Conservation (phyloP, 2,113 vertebrate genomes). For the Synchiropus splendidus region DNA sequence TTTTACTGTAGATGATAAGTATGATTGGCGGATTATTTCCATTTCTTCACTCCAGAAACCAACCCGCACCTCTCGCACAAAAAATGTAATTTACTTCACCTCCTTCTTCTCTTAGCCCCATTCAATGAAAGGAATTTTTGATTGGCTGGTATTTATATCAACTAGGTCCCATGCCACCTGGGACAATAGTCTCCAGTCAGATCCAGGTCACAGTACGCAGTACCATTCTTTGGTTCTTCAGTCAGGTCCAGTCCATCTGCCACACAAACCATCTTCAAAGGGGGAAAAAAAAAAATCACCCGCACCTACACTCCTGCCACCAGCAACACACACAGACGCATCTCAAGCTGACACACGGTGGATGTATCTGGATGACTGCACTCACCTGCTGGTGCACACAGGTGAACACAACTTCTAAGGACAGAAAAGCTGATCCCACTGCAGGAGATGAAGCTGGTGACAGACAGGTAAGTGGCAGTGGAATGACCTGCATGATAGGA, state of each 20-base stretch:
- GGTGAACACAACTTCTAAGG: conserved; percentile 10
- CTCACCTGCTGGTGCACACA: conserved; percentile 33
- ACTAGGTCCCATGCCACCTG: conserved; percentile 72
- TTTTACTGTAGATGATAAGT: too few relatives aligned
- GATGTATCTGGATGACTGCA: conserved; percentile 18
- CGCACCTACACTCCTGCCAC: conserved; percentile 25
- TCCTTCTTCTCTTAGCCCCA: conserved; percentile 28
- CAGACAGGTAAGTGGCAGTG: conserved; percentile 26
- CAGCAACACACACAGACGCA: conserved; percentile 11
- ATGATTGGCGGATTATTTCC: too few relatives aligned
- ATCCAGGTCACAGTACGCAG: conserved; percentile 63
- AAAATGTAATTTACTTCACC: conserved; percentile 39
- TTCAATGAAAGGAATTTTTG: conserved; percentile 41
- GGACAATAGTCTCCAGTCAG: conserved; percentile 65
- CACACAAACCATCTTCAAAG: conserved; percentile 30
- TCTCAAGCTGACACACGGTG: conserved; percentile 11
- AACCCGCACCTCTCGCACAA: conserved; percentile 24
- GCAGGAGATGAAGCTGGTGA: conserved; percentile 1
- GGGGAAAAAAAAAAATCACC: conserved; percentile 18
- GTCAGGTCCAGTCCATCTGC: conserved; percentile 38
- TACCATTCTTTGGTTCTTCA: conserved; percentile 41
- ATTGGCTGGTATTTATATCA: conserved; percentile 76
- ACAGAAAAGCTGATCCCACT: too few relatives aligned
- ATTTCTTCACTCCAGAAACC: neutral
- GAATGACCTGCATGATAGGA: conserved; percentile 15